Conservation (phyloP, 2,888 invertebrate genomes). For the Mesorhabditis belari region DNA sequence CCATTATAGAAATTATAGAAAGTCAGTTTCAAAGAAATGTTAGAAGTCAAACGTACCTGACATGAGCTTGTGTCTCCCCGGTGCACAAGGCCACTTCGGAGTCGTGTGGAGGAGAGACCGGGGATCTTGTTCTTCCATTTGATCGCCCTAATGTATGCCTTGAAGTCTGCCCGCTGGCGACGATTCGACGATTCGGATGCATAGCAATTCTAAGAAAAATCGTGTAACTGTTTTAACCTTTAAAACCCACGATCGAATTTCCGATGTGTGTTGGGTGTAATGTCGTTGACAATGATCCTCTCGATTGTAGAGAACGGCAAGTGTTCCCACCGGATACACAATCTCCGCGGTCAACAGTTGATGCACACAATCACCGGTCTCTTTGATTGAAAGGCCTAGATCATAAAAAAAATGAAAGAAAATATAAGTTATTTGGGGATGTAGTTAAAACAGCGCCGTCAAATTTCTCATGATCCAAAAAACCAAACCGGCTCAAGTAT, state of each 20-base stretch:
- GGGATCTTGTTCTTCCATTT: slow-evolving; percentile 3
- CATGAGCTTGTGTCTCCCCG: slow-evolving; percentile 67
- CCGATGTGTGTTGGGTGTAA: slow-evolving; percentile 86
- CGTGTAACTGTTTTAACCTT: not conserved
- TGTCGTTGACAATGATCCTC: slow-evolving; percentile 85
- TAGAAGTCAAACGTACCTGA: no score
- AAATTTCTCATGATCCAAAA: no score
- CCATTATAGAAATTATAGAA: no score
- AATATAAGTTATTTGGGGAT: no score
- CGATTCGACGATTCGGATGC: slow-evolving; percentile 30
- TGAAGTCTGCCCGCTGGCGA: slow-evolving; percentile 34
- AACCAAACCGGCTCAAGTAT: no score
- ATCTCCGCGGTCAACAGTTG: slow-evolving; percentile 82
- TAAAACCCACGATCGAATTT: slow-evolving; percentile 71
- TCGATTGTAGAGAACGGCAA: slow-evolving; percentile 83
- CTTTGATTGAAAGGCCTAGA: not conserved
- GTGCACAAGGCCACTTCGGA: slow-evolving; percentile 16
- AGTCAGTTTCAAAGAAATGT: no score
- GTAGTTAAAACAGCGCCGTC: no score
- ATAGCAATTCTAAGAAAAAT: slow-evolving; percentile 37
- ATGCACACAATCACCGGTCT: not conserved
- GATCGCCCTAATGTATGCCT: slow-evolving; percentile 15
- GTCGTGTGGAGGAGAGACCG: slow-evolving; percentile 16
- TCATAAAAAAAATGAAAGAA: no score
- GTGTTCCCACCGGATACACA: slow-evolving; percentile 83